These are phyloP conservation scores for Acrobasis repandana DNA, from an alignment of 2,888 invertebrate species.

Conservation along the genomic window DNA sequence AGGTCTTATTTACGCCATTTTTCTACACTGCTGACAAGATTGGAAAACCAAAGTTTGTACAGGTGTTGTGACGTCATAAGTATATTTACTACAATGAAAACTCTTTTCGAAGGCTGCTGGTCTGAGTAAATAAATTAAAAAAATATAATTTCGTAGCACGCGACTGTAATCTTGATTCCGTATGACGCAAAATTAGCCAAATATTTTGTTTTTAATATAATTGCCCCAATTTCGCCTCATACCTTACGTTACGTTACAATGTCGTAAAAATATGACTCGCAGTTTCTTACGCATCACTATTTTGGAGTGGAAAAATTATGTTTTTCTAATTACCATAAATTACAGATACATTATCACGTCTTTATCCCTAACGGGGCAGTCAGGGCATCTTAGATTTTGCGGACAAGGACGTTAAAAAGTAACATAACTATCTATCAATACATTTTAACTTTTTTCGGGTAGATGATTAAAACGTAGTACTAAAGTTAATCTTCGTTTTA, in stretches of 20 bases:
- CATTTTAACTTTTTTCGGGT: no score
- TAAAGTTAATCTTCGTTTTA: no score
- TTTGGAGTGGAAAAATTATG: no score
- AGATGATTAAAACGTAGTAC: no score
- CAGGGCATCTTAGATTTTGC: no score
- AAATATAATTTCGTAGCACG: constrained; percentile 8
- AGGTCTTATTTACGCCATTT: neutral
- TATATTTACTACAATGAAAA: neutral
- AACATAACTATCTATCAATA: no score
- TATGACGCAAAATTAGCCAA: constrained; percentile 10
- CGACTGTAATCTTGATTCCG: neutral
- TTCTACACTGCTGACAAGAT: neutral
- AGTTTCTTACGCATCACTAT: no score
- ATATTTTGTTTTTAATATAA: neutral
- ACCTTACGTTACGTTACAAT: neutral
- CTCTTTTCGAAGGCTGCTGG: neutral
- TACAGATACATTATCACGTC: no score
- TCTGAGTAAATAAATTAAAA: constrained; percentile 9
- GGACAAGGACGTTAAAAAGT: no score
- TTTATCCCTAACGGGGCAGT: no score
- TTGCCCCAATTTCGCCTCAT: neutral
- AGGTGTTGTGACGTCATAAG: constrained; percentile 28
- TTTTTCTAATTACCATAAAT: no score
- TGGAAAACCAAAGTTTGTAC: constrained; percentile 25
- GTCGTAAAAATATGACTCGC: no score